Evolutionary conservation across 2,113 vertebrate genomes (phyloP), one percentile per base, ranked within the genome.

Genomic region (Acanthisitta chloris): DNA sequence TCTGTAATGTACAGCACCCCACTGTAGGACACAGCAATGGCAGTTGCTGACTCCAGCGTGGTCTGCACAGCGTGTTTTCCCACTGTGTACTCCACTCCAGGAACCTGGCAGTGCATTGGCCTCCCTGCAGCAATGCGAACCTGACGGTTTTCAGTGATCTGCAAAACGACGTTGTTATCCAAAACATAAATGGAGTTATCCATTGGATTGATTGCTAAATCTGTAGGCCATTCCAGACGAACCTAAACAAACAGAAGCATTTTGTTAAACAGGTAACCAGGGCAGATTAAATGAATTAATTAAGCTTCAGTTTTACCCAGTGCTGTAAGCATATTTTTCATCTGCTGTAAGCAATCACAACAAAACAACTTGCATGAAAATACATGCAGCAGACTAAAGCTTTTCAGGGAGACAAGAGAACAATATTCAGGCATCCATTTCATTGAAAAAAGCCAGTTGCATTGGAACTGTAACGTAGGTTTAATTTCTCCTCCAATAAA

Each of bases 181-280:
- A 99, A 88, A 45, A 99, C 99, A 2, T 98, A 99, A 48, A 99
- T 98, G 43, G 99, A 99, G 96, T 99, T 99, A 95, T 99, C 99
- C 99, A 99, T 99, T 2, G 99, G 99, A 97, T 99, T 99, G 65
- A 99, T 98, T 17, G 99, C 98, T 9, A 99, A 97, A 95, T 99
- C 99, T 13, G 99, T 99, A 38, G 99, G 99, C 99, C 99, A 99
- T 81, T 99, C 99, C 96, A 99, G 97, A 88, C 99, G 99, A 51
- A 99, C 99, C 99, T 99, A 90, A 66, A 88, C 42, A 81, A 88
- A 92, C 1, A 78, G 36, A 89, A 80, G 40, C 2, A 40, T 10
- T 91, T 70, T n/a, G 88, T 97, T 76, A 96, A 67, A 87, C 49
- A 36, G 62, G 62, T 88, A 51, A 65, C 67, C 21, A 40, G 48